A percentile compares a stretch with the other conserved stretches of the same genome.
Conservation (phyloP, 2,888 invertebrate genomes). For the Cheilosia urbana region DNA sequence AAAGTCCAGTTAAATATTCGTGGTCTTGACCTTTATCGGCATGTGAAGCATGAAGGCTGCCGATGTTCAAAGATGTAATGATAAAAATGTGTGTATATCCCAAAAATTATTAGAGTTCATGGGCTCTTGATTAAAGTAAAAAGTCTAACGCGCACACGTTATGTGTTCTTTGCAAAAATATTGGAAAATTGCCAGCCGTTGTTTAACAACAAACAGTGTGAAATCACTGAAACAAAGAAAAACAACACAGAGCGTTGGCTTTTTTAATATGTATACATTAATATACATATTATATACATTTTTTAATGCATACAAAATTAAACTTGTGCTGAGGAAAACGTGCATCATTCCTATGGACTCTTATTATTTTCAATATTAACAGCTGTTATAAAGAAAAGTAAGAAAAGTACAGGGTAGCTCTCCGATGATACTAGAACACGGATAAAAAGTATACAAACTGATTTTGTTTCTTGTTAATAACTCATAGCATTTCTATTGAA, state of each 20-base stretch:
- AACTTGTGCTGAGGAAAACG: neutral
- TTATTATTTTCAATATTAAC: neutral
- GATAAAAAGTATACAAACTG: too few relatives aligned
- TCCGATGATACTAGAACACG: too few relatives aligned
- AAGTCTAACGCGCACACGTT: conserved; percentile 6
- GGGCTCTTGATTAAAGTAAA: neutral
- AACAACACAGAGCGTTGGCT: conserved; percentile 1
- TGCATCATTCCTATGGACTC: neutral
- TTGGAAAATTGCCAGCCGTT: conserved; percentile 32
- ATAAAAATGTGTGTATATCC: neutral
- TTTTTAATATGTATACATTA: neutral
- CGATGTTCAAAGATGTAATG: neutral
- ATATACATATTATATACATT: too few relatives aligned
- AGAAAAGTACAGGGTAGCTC: too few relatives aligned
- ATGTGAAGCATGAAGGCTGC: neutral
- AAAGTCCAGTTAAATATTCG: neutral
- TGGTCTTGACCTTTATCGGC: neutral
- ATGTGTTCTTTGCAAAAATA: neutral
- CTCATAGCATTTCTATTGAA: too few relatives aligned
- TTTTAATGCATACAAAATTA: too few relatives aligned
- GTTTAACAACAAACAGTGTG: conserved; percentile 1
- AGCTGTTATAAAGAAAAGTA: too few relatives aligned
- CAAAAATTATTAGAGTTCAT: conserved; percentile 23
- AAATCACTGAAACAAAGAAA: conserved; percentile 25
- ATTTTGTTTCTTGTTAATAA: too few relatives aligned